These are phyloP conservation scores for Leptinotarsa defecta DNA, from an alignment of 1,140 invertebrate species.

Conservation along the genomic window DNA sequence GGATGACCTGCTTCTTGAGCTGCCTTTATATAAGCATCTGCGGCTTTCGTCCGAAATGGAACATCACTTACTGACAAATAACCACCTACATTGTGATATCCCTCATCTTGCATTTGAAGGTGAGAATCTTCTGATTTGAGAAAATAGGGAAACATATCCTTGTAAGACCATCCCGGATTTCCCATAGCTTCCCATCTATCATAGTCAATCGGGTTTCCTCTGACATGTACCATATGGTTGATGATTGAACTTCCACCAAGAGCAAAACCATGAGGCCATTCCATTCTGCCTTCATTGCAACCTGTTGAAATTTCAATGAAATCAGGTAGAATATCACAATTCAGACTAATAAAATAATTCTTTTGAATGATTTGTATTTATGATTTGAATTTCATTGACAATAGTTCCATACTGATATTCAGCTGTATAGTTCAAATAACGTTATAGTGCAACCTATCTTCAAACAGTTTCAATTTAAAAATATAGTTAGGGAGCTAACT, in stretches of 20 bases:
- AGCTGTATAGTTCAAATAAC: too few species aligned
- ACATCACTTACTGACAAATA: conserved; percentile 54
- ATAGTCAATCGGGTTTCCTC: conserved; percentile 72
- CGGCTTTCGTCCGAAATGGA: conserved; percentile 65
- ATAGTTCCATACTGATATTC: too few species aligned
- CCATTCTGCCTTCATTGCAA: neutral
- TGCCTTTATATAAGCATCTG: conserved; percentile 70
- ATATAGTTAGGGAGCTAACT: too few species aligned
- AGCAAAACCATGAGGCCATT: conserved; percentile 59
- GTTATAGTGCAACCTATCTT: too few species aligned
- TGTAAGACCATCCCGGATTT: conserved; percentile 82
- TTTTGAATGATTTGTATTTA: too few species aligned
- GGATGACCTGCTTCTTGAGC: conserved; percentile 74
- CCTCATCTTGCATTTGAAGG: conserved; percentile 50
- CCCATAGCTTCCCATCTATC: conserved; percentile 72
- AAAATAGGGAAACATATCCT: conserved; percentile 80
- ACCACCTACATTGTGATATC: conserved; percentile 59
- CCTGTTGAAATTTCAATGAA: neutral
- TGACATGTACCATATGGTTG: conserved; percentile 88
- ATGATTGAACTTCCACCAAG: conserved; percentile 79
- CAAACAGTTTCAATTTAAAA: too few species aligned
- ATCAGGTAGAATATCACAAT: too few species aligned
- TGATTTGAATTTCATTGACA: too few species aligned
- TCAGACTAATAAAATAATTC: too few species aligned
- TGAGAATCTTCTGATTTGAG: conserved; percentile 74